Percentiles rank a stretch among this genome's conserved stretches.
These are phyloP conservation scores for Streptopelia turtur DNA, from an alignment of 2,797 vertebrate genomes.

Conservation along the genomic window DNA sequence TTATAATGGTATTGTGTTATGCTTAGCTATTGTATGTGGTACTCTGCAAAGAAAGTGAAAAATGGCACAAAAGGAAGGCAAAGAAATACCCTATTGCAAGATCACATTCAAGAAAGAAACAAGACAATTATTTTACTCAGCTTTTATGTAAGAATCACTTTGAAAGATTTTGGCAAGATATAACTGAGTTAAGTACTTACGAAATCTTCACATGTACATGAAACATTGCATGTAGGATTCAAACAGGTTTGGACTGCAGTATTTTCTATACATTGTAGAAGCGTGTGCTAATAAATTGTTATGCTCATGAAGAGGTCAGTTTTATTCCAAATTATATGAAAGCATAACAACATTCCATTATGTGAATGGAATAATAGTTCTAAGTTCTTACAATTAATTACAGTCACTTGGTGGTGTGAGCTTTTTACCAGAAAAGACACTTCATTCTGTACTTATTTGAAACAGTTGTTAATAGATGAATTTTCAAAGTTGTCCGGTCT, in stretches of 20 bases:
- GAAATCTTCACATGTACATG: neutral
- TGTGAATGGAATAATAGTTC: neutral
- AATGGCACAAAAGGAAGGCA: neutral
- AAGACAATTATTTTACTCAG: neutral
- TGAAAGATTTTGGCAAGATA: neutral
- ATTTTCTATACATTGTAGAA: neutral
- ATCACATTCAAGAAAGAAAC: neutral
- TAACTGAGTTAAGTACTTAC: neutral
- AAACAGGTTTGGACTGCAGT: neutral
- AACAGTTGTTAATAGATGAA: neutral
- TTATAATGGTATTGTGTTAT: neutral
- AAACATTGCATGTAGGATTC: neutral
- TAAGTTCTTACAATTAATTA: neutral
- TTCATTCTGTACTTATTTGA: neutral
- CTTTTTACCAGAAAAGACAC: neutral
- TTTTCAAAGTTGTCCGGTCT: neutral
- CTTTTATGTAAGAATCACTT: neutral
- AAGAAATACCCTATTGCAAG: neutral
- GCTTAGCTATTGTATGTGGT: neutral
- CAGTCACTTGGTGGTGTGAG: neutral
- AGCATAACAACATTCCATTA: neutral
- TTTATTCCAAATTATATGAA: neutral
- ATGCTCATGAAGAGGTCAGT: neutral
- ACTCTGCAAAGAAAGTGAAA: neutral
- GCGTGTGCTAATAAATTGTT: neutral